phyloP scores from a whole-genome alignment of 2,113 vertebrate genomes.

The Polypterus bichir region DNA sequence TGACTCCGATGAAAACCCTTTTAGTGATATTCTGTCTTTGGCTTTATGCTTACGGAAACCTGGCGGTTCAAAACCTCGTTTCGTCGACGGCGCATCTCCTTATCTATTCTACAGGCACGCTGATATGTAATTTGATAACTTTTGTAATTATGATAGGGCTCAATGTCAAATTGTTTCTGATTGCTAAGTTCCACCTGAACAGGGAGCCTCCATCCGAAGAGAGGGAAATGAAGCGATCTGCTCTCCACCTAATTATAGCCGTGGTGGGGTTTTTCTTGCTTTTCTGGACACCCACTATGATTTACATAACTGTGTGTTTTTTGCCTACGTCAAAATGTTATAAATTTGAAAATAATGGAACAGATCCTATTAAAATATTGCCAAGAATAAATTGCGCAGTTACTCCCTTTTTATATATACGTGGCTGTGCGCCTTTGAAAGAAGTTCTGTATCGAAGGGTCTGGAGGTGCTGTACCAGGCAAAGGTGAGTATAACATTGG shows the following conservation, averaged over 20 bases:
- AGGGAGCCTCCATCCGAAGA: constrained; percentile 37
- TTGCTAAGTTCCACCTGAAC: constrained; percentile 46
- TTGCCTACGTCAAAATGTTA: constrained; percentile 32
- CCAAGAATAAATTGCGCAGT: constrained; percentile 46
- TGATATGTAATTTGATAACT: constrained; percentile 39
- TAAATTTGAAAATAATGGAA: constrained; percentile 41
- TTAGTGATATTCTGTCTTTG: constrained; percentile 41
- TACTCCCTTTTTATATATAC: constrained; percentile 48
- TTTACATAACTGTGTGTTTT: constrained; percentile 33
- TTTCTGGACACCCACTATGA: constrained; percentile 48
- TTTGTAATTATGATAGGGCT: constrained; percentile 52
- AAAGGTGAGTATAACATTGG: no score
- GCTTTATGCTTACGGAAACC: constrained; percentile 46
- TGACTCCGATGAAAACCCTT: constrained; percentile 41
- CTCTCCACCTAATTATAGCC: constrained; percentile 45
- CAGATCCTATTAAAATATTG: constrained; percentile 42
- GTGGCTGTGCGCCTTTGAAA: constrained; percentile 40
- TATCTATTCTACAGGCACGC: constrained; percentile 35
- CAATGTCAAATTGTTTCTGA: constrained; percentile 43
- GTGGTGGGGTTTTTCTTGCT: constrained; percentile 45
- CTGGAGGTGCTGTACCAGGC: constrained; percentile 22
- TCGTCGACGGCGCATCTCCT: constrained; percentile 21
- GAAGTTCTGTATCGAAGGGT: constrained; percentile 32
- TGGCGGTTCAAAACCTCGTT: constrained; percentile 37
- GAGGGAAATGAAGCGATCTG: constrained; percentile 42